Conservation (phyloP, 2,797 vertebrate genomes). For the Sciaenops ocellatus region DNA sequence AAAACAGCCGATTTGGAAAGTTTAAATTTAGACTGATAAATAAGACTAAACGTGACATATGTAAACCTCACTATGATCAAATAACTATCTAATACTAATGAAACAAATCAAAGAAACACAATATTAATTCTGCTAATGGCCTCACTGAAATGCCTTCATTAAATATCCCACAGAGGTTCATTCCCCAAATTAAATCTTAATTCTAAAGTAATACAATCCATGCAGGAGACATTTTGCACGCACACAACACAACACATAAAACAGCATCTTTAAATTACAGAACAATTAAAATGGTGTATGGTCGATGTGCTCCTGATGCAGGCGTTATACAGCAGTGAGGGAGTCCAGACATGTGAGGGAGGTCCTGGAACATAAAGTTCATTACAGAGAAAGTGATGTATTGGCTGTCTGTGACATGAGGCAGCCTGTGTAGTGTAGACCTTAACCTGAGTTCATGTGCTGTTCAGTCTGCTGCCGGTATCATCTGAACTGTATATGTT, state of each 20-base stretch:
- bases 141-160: conserved; percentile 17
- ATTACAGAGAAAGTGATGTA: conserved; percentile 12
- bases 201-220: conserved; percentile 28
- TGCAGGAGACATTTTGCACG: conserved; percentile 21
- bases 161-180: conserved; percentile 31
- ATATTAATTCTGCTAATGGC: conserved; percentile 27
- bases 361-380: conserved; percentile 16
- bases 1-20: not conserved
- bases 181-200: conserved; percentile 57
- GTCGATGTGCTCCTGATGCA: conserved; percentile 1
- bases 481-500: not conserved
- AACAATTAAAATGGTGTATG: conserved; percentile 17
- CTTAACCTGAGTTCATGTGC: not conserved
- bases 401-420: not conserved
- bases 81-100: conserved; percentile 16
- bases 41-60: not conserved
- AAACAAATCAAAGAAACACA: conserved; percentile 22
- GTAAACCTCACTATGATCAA: not conserved
- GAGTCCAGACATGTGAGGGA: not conserved
- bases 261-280: conserved; percentile 33
- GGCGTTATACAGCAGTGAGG: not conserved
- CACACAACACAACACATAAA: conserved; percentile 20
- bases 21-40: not conserved
- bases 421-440: not conserved
- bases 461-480: not conserved